Evolutionary conservation across 92 coral and sea anemone species (phyloP).

Genomic region (Ricordea florida): DNA sequence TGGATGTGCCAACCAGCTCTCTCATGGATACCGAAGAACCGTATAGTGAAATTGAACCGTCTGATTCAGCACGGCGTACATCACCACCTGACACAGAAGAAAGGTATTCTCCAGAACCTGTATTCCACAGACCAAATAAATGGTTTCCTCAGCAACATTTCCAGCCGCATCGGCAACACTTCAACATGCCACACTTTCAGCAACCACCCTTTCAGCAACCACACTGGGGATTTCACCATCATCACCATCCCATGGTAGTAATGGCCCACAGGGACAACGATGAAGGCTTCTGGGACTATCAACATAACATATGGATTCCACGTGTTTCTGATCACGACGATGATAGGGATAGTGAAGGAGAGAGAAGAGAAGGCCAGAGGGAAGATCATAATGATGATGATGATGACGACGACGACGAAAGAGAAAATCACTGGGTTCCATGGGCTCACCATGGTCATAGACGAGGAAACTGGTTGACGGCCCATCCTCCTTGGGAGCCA

Average conservation of each 20-base stretch:
- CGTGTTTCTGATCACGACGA: neutral
- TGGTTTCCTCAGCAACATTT: neutral
- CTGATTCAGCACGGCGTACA: conserved; percentile 11
- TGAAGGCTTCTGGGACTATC: conserved; percentile 45
- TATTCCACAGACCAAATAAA: neutral
- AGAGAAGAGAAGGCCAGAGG: too few relatives aligned
- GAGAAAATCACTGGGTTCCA: conserved; percentile 29
- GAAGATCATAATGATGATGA: neutral
- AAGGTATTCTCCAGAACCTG: neutral
- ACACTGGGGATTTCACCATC: conserved; percentile 3
- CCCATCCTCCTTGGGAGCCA: neutral
- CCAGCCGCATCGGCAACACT: conserved; percentile 10
- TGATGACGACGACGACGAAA: neutral
- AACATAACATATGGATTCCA: conserved; percentile 37
- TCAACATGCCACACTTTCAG: too few relatives aligned
- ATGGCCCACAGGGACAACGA: conserved; percentile 34
- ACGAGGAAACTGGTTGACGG: conserved; percentile 23
- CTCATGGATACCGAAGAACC: conserved; percentile 30
- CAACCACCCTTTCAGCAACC: too few relatives aligned
- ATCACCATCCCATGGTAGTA: conserved; percentile 8
- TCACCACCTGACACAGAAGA: conserved; percentile 10
- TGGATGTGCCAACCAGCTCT: conserved; percentile 20
- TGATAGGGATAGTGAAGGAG: too few relatives aligned
- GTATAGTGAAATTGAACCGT: neutral
- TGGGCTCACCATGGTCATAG: conserved; percentile 28